Evolutionary conservation across 2,888 invertebrate species (phyloP), one percentile per base, ranked within the genome.

Genomic region (Acanthococcus lagerstroemiae): DNA sequence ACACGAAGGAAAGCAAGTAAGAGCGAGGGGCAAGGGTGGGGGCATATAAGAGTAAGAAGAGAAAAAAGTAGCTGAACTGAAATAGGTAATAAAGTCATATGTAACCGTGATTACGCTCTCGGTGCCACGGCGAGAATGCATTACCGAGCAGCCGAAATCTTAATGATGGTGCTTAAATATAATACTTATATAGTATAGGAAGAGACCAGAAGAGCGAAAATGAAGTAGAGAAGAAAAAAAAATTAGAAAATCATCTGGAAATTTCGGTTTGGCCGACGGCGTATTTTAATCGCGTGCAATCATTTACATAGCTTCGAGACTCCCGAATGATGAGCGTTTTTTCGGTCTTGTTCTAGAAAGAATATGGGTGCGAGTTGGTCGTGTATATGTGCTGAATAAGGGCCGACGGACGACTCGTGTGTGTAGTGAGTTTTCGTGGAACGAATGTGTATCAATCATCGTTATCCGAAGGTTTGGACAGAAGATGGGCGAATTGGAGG

Each of bases 11-110:
- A 21, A 48, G 21, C 21, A 52, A 24, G 15, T 21, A 24, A 52
- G 22, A 22, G 24, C 15, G 15, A 45, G 19, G 15, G 19, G 19
- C 46, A 45, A 45, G 4, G 19, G 6, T 19, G 19, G 15, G 7
- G 15, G 15, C 37, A 37, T 9, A 7, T 9, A 37, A 15, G 15
- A 7, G 46, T 5, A 45, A 45, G 19, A 45, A 45, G 19, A 45
- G 15, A 45, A 37, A 9, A 37, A 15, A 9, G 15, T 37, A 45
- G 46, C 46, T 15, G 15, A 45, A 15, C 46, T 52, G 21, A 55
- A 27, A 30, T 60, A 61, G 50, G 37, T 54, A 52, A 63, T 63
- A 57, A 57, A 63, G 63, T 63, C 50, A 44, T 30, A 24, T 60
- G 60, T 60, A 60, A 46, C 60, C 30, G 54, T 54, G 48, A 63